Evolutionary conservation across 2,888 invertebrate species (phyloP).

Genomic region (Yponomeuta sedellus): DNA sequence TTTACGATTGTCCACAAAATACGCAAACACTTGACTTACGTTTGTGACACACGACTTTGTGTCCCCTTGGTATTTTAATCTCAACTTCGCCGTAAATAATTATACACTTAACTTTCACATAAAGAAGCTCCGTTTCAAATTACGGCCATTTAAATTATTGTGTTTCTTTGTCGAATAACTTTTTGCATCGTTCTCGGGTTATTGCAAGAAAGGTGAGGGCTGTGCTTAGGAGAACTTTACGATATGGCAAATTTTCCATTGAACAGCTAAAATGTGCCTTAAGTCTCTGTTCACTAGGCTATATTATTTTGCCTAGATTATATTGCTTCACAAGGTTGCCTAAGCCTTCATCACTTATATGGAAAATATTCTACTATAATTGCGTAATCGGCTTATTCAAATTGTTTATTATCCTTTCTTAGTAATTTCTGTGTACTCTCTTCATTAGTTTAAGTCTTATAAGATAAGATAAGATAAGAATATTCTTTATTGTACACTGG

Average conservation of each 20-base stretch:
- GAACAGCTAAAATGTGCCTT: background rate
- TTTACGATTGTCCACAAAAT: constrained; percentile 10
- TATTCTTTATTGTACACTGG: too few species aligned
- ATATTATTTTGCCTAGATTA: too few species aligned
- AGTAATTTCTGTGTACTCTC: too few species aligned
- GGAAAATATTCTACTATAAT: too few species aligned
- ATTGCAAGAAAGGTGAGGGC: background rate
- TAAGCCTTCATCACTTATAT: too few species aligned
- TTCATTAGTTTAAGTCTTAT: too few species aligned
- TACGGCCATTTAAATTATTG: background rate
- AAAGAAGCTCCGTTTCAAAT: background rate
- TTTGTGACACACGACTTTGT: background rate
- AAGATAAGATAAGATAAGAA: too few species aligned
- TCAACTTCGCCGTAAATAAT: constrained; percentile 10
- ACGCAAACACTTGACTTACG: background rate
- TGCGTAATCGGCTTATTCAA: too few species aligned
- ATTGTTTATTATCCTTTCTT: too few species aligned
- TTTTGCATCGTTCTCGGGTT: background rate
- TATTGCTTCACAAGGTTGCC: too few species aligned
- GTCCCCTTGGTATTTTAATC: constrained; percentile 15
- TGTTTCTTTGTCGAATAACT: background rate
- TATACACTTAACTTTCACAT: constrained; percentile 12
- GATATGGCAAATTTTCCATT: background rate
- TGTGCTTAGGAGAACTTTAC: background rate
- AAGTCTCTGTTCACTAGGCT: background rate